Evolutionary conservation across 2,888 invertebrate species (phyloP), one percentile per base, ranked within the genome.

Genomic region (Hirtodrosophila trivittata): DNA sequence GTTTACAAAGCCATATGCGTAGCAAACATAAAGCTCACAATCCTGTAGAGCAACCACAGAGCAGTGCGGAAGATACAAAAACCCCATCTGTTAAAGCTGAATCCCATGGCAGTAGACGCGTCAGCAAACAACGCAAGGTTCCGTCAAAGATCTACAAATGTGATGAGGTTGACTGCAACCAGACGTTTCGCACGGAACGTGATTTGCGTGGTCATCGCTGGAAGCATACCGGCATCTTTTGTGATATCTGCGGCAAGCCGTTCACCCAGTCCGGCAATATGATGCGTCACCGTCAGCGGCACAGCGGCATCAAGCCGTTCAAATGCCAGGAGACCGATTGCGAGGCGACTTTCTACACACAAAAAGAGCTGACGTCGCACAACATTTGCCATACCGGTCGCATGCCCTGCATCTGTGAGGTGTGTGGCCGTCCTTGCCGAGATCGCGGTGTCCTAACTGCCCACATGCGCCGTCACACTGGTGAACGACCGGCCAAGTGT

Each of bases 231-330:
- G 88, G 88, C n/a, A 88, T 89, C 28, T 71, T 82, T 26, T 89
- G 89, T 41, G 89, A 89, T 54, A 87, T 89, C 25, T 89, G 89
- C 33, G 89, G 88, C 9, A 83, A 88, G 13, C 71, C 83, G 0
- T 89, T 89, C 25, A 87, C 89, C 0, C 89, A 89, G 38, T 78
- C 86, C 1, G 89, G 89, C 3, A 89, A 89, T 37, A 78, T 89
- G 80, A 80, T 82, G 73, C 83, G 87, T 0, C 89, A 89, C 37
- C 85, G 87, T 9, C 80, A 88, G 52, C 88, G 89, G 0, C 89
- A 89, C 57, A 88, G 87, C 3, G 89, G 89, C 9, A 87, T 89
- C 1, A 89, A 89, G 49, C 87, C 89, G 0, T 86, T 88, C 56
- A 88, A 86, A 16, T 89, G 89, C 37, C 74, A 75, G 10, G 66